Conservation (phyloP, 2,888 invertebrate species). For the Apamea sordens region DNA sequence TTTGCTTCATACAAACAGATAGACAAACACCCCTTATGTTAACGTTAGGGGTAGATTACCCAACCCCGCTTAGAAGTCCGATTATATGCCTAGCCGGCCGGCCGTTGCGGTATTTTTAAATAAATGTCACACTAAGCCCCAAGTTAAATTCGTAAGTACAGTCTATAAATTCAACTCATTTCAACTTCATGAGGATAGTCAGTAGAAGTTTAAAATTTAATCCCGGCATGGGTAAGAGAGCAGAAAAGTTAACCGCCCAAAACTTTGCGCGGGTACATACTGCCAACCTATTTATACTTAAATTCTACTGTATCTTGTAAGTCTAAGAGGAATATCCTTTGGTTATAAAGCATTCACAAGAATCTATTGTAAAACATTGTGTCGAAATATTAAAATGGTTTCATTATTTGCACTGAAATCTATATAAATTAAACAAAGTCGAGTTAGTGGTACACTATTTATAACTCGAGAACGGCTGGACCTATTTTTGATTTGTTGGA, state of each 20-base stretch:
- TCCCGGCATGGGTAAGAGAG: conserved; percentile 83
- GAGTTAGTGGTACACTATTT: too few relatives aligned
- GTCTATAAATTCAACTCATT: conserved; percentile 83
- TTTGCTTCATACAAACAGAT: conserved; percentile 22
- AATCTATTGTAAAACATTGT: conserved; percentile 1
- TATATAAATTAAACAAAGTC: too few relatives aligned
- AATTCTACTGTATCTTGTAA: conserved; percentile 60
- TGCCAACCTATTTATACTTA: conserved; percentile 64
- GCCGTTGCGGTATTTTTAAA: conserved; percentile 43
- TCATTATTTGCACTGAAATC: background rate
- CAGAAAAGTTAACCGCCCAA: conserved; percentile 85
- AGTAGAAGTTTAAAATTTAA: conserved; percentile 87
- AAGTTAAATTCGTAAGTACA: conserved; percentile 75
- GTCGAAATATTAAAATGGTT: background rate
- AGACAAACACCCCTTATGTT: conserved; percentile 31
- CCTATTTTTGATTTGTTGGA: too few relatives aligned
- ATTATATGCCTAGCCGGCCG: conserved; percentile 25
- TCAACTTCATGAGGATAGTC: conserved; percentile 85
- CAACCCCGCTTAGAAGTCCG: conserved; percentile 28
- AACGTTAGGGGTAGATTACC: conserved; percentile 27
- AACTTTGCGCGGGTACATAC: conserved; percentile 74
- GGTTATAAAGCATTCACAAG: conserved; percentile 8
- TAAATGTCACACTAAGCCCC: conserved; percentile 62
- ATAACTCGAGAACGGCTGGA: too few relatives aligned
- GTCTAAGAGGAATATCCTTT: conserved; percentile 6